Percentiles rank a stretch among this genome's conserved stretches.
Evolutionary conservation across 92 coral and sea anemone species (phyloP).

Genomic region (Epizoanthus fatuus): DNA sequence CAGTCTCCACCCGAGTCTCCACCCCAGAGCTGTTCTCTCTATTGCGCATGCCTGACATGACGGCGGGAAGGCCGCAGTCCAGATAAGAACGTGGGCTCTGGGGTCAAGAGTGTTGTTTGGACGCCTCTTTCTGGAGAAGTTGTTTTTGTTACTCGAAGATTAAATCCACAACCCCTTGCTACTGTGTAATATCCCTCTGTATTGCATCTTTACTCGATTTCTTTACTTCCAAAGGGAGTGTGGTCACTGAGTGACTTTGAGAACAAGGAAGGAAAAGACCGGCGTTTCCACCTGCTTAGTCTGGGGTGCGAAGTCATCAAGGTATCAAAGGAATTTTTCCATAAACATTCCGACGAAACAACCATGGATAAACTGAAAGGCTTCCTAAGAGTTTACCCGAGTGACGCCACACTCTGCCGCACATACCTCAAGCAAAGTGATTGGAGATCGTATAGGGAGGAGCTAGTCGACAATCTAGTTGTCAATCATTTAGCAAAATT

Average conservation of each 20-base stretch:
- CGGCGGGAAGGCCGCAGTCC: too few relatives aligned
- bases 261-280: slow-evolving; percentile 47
- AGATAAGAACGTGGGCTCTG: too few relatives aligned
- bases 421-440: slow-evolving; percentile 85
- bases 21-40: too few relatives aligned
- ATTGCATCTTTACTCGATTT: background rate
- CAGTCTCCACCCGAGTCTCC: background rate
- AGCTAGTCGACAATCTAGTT: slow-evolving; percentile 82
- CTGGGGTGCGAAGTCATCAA: slow-evolving; percentile 91
- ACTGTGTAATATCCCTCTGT: too few relatives aligned
- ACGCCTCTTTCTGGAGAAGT: too few relatives aligned
- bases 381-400: slow-evolving; percentile 74
- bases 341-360: slow-evolving; percentile 71
- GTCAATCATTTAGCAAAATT: slow-evolving; percentile 58
- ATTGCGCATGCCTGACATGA: too few relatives aligned
- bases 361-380: slow-evolving; percentile 72
- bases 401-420: slow-evolving; percentile 78
- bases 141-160: too few relatives aligned
- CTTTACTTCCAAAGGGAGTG: slow-evolving; percentile 38
- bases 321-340: slow-evolving; percentile 80
- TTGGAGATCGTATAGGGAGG: slow-evolving; percentile 95
- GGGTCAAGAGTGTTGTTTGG: background rate
- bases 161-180: too few relatives aligned
- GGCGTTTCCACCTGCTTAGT: slow-evolving; percentile 85
- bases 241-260: slow-evolving; percentile 65